Evolutionary conservation across 2,888 invertebrate genomes (phyloP), one percentile per base, ranked within the genome.

Genomic region (Diplolepis rosae): DNA sequence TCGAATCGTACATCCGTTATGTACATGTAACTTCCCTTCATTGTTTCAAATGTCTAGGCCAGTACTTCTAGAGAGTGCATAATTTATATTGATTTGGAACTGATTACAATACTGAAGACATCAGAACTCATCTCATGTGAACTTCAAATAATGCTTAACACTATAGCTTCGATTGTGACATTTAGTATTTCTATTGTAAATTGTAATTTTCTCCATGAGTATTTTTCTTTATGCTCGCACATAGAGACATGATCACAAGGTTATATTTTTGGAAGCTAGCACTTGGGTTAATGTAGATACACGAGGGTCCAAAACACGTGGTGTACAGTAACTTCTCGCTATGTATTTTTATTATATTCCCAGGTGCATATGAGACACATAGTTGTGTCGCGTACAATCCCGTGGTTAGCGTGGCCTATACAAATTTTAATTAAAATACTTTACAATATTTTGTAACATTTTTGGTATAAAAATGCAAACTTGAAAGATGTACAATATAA

Each of bases 381-480:
- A 35, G 32, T 32, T 22, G 32, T 35, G 18, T 56, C 35, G 22
- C 35, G 22, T 30, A 22, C 54, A 32, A 54, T 54, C 30, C 6
- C 32, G 35, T 35, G 56, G 61, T 61, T 61, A 39, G 39, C 61
- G 39, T 35, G 61, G 22, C 24, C 39, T 39, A n/a, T 61, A 61
- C 61, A 61, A 61, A 61, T 61, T 61, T 61, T 61, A 61, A 61
- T 61, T 61, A 61, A 61, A 61, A 61, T 39, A 24, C 61, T 27
- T 39, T 39, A 61, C 61, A 39, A 39, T 61, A 22, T 39, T 39
- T 39, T 61, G 61, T 28, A 52, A 52, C 15, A n/a, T n/a, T n/a
- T n/a, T n/a, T 28, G n/a, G 27, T 52, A 28, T 35, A 35, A 56
- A 61, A 61, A 39, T 61, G 39, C 61, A 39, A 61, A 39, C 61